Evolutionary conservation across 2,888 invertebrate genomes (phyloP), one percentile per base, ranked within the genome.

Genomic region (Ellobium chinense): DNA sequence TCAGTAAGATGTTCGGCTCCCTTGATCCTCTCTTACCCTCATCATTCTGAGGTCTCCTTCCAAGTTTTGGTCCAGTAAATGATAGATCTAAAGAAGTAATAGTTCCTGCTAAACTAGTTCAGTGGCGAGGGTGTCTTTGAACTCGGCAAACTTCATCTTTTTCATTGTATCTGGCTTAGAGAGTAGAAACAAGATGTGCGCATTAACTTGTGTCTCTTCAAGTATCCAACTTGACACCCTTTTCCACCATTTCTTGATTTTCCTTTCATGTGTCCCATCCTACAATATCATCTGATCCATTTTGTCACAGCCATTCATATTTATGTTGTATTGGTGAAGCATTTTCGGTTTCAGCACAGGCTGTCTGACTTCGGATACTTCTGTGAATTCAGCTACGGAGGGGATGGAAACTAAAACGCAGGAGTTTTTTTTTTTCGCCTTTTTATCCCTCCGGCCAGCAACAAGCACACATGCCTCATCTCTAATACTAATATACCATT

Each of bases 221-320:
- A 24, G 34, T 24, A 36, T 69, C 69, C 69, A 69, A 27, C 18
- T n/a, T 12, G 37, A 69, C 27, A 39, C 27, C 34, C 37, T 69
- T 69, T 69, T 69, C 69, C 69, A 69, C 69, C 69, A 69, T 69
- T 69, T 69, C 69, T 39, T 39, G 46, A 39, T 69, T 69, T 69
- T 69, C 21, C 69, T 21, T 4, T n/a, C 9, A 39, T 69, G 69
- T 12, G 46, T 69, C 31, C 69, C 69, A 39, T 69, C 34, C 18
- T 69, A 69, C 18, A 39, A 69, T 9, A 69, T 12, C 24, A 39
- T 21, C 39, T 69, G 69, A 24, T 69, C 69, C 24, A 69, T 39
- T 12, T 34, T 21, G 24, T 69, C 24, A 24, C 69, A 69, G 14
- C 69, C 36, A 24, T 69, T 69, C 69, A 69, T 69, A 5, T 36